Evolutionary conservation across 2,888 invertebrate genomes (phyloP), one percentile per base, ranked within the genome.

Genomic region (Congeria kusceri): DNA sequence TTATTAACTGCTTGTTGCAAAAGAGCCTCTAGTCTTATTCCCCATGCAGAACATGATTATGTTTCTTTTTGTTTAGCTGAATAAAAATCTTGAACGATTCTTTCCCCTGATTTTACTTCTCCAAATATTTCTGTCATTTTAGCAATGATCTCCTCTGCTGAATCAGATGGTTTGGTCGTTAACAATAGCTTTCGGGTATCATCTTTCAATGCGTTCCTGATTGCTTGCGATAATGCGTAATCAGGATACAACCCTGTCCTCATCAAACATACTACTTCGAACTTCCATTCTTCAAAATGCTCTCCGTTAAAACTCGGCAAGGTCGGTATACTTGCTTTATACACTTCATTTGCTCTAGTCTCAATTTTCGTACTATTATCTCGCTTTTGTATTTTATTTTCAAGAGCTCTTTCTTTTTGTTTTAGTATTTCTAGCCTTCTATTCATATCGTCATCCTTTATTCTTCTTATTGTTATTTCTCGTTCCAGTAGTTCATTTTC

Each of bases 61-160:
- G n/a, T 29, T 27, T 64, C 3, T 4, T 64, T 20, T 44, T 64
- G 64, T 15, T 11, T 64, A 7, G 64, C 64, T 3, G 64, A 64
- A 13, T 49, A 64, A 49, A 64, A 64, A 27, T 64, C 27, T 27
- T n/a, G n/a, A n/a, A n/a, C n/a, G n/a, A n/a, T n/a, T n/a, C n/a
- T n/a, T n/a, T n/a, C n/a, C n/a, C n/a, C n/a, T n/a, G n/a, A n/a
- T n/a, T n/a, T n/a, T n/a, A n/a, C n/a, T n/a, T n/a, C n/a, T n/a
- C n/a, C n/a, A n/a, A n/a, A n/a, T n/a, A n/a, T n/a, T 64, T 63
- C 39, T n/a, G 18, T 46, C 63, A 63, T 20, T 46, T 63, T 63
- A 15, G 9, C 28, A 18, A 63, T 63, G n/a, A 63, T 13, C 44
- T 63, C 63, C 20, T 44, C 44, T 18, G 44, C 15, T 64, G 49